phyloP scores from a whole-genome alignment of 2,113 vertebrate genomes.

The Solea solea region DNA sequence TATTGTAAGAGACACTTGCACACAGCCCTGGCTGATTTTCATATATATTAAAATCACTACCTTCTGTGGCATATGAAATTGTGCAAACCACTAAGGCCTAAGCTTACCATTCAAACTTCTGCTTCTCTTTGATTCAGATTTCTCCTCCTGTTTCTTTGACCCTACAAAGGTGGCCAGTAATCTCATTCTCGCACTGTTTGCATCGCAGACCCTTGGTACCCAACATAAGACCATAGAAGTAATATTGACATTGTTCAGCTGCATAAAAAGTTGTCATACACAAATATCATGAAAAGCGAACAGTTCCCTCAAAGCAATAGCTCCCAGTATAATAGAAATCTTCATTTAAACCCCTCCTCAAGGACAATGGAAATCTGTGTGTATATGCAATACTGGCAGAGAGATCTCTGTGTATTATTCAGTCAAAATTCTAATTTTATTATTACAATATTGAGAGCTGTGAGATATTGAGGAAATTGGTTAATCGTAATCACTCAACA shows the following conservation, averaged over 20 bases:
- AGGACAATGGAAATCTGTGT: conserved; percentile 46
- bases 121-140: conserved; percentile 75
- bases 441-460: conserved; percentile 44
- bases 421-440: conserved; percentile 58
- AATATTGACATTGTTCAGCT: conserved; percentile 76
- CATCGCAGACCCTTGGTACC: conserved; percentile 57
- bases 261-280: conserved; percentile 76
- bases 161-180: conserved; percentile 73
- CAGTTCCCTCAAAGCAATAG: conserved; percentile 36
- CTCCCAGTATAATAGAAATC: conserved; percentile 53
- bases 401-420: conserved; percentile 60
- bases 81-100: conserved; percentile 80
- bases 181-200: conserved; percentile 71
- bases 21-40: conserved; percentile 93
- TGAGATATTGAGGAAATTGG: conserved; percentile 48
- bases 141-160: conserved; percentile 65
- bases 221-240: conserved; percentile 59
- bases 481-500: conserved; percentile 57
- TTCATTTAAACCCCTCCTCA: conserved; percentile 56
- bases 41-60: conserved; percentile 98
- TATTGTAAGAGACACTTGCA: conserved; percentile 90
- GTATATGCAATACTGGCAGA: conserved; percentile 24
- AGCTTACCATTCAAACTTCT: conserved; percentile 84
- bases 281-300: conserved; percentile 78
- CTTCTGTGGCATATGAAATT: conserved; percentile 88